phyloP scores from a whole-genome alignment of 92 coral and sea anemone species.

The Epizoanthus rinbou region DNA sequence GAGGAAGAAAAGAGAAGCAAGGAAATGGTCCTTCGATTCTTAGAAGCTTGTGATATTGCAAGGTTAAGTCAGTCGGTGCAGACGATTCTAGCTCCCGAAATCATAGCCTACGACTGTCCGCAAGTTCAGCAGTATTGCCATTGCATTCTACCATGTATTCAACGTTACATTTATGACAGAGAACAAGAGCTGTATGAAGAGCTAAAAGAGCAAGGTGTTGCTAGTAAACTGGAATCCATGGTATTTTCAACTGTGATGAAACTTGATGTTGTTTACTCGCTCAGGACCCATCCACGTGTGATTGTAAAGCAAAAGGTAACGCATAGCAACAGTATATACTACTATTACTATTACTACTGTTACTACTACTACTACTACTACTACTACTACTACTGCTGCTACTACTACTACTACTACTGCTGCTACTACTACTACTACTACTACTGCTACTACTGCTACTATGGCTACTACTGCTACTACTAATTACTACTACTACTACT shows the following conservation, averaged over 20 bases:
- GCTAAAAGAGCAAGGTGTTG: conserved; percentile 52
- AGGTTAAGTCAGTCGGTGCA: conserved; percentile 63
- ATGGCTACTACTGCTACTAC: no score
- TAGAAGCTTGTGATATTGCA: conserved; percentile 70
- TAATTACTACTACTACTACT: no score
- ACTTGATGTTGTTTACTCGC: conserved; percentile 73
- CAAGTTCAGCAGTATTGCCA: conserved; percentile 71
- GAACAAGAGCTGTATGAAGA: conserved; percentile 45
- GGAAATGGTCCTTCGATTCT: conserved; percentile 48
- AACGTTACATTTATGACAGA: conserved; percentile 63
- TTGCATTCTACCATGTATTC: conserved; percentile 69
- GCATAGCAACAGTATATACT: background rate
- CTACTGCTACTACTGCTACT: no score
- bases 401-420: no score
- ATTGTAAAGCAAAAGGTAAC: conserved; percentile 32
- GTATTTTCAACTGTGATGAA: conserved; percentile 64
- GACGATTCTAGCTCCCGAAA: conserved; percentile 52
- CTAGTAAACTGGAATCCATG: conserved; percentile 55
- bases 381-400: no score
- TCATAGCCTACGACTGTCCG: conserved; percentile 56
- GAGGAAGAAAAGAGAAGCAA: conserved; percentile 34
- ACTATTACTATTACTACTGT: no score
- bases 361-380: no score
- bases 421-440: no score
- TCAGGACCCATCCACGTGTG: conserved; percentile 61